These are phyloP conservation scores for Cataglyphis albicans DNA, from an alignment of 2,888 invertebrate species.

Conservation along the genomic window DNA sequence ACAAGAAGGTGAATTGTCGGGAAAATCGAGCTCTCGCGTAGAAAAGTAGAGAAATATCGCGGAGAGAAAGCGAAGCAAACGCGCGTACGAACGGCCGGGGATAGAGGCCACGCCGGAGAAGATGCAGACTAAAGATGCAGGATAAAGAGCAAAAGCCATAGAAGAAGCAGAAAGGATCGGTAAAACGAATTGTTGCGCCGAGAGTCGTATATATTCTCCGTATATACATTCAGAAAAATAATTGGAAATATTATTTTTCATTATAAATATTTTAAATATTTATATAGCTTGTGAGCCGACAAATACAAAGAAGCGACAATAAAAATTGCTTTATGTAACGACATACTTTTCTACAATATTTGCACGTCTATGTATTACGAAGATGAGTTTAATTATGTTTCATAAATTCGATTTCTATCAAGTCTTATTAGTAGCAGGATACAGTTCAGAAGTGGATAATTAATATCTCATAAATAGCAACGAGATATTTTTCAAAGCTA, in stretches of 20 bases:
- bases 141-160: slow-evolving; percentile 30
- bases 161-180: slow-evolving; percentile 42
- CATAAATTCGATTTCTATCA: background rate
- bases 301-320: background rate
- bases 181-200: slow-evolving; percentile 57
- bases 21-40: slow-evolving; percentile 42
- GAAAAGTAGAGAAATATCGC: slow-evolving; percentile 60
- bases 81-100: background rate
- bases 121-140: slow-evolving; percentile 18
- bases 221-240: slow-evolving; percentile 60
- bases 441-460: background rate
- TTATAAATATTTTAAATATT: slow-evolving; percentile 49
- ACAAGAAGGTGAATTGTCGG: slow-evolving; percentile 59
- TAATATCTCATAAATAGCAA: background rate
- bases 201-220: slow-evolving; percentile 67
- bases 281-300: background rate
- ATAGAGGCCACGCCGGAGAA: slow-evolving; percentile 23
- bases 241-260: slow-evolving; percentile 60
- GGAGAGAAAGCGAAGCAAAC: slow-evolving; percentile 54
- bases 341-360: background rate
- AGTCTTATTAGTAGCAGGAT: background rate
- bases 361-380: background rate
- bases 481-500: background rate
- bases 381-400: background rate
- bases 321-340: background rate